These are phyloP conservation scores for Drosophila dunni DNA, from an alignment of 1,140 invertebrate species.

Conservation along the genomic window DNA sequence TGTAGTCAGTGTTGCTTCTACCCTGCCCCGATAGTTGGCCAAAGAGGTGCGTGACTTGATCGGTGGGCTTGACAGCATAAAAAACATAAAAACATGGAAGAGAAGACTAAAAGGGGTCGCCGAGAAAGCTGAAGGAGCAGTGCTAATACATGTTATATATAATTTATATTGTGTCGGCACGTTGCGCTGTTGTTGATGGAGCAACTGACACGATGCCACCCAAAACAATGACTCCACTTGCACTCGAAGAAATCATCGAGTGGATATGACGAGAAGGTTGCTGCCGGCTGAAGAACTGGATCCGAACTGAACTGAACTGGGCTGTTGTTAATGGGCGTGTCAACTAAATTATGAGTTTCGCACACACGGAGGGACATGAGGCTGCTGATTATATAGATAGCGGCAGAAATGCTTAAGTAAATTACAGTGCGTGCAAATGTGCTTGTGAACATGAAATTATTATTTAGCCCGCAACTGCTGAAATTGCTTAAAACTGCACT, in stretches of 20 bases:
- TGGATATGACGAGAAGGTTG: constrained; percentile 11
- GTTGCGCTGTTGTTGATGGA: constrained; percentile 66
- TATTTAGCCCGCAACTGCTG: constrained; percentile 57
- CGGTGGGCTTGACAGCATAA: constrained; percentile 9
- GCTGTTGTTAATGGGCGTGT: constrained; percentile 79
- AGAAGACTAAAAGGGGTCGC: neutral
- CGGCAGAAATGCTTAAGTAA: constrained; percentile 80
- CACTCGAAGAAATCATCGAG: constrained; percentile 14
- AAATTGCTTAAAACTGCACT: constrained; percentile 37
- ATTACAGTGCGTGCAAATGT: constrained; percentile 84
- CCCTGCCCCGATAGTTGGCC: neutral
- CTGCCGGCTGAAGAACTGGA: constrained; percentile 9
- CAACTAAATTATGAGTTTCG: constrained; percentile 83
- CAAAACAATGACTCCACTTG: constrained; percentile 40
- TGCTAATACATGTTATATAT: constrained; percentile 60
- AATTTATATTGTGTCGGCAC: constrained; percentile 82
- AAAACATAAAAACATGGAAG: neutral
- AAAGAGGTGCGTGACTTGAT: constrained; percentile 45
- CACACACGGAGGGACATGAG: constrained; percentile 52
- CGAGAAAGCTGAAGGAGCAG: neutral
- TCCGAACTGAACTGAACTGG: constrained; percentile 11
- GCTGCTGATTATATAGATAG: constrained; percentile 62
- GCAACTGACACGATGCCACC: constrained; percentile 78
- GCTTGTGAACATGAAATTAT: constrained; percentile 84
- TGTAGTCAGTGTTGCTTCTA: neutral